Evolutionary conservation across 2,797 vertebrate species (phyloP), one percentile per base, ranked within the genome.

Genomic region (Gymnoscopelus braueri): DNA sequence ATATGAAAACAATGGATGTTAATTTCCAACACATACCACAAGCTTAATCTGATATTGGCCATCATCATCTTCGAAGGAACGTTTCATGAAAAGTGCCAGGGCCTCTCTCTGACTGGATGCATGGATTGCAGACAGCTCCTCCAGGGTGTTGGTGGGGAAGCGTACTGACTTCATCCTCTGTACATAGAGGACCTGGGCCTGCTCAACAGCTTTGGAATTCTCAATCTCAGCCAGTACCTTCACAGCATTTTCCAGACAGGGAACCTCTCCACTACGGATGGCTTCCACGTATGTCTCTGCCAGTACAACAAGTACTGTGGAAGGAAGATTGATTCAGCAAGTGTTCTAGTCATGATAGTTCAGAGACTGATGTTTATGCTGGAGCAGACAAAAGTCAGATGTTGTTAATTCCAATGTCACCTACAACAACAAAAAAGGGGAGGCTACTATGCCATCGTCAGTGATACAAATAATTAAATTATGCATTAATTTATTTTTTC

Each of bases 181-280:
- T 5, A 79, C 72, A 55, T 90, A 91, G 69, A 75, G n/a, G 23
- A 49, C 44, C n/a, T 86, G 4, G 0, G 87, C 85, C n/a, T 63
- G 65, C 3, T 75, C 23, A 12, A 90, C 63, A 0, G 80, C 88
- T 0, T 23, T 74, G 0, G 67, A 19, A 2, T 93, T 94, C 73
- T 87, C 88, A 0, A 81, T 83, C 73, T 80, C 24, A 1, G 89
- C 79, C 76, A 93, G 74, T 26, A 77, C 60, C n/a, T 86, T 9
- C 14, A 88, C 83, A 0, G 88, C 82, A 0, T 86, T 91, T 77
- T 92, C 89, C 74, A 93, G 74, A 74, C 91, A 93, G 0, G 88
- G 92, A 56, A 91, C 69, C 0, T 65, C 57, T 2, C 90, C 90
- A 3, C 74, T 88, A 53, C 15, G 69, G 62, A 93, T 93, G 14